phyloP scores from a whole-genome alignment of 2,113 vertebrate species.

The Limnothrissa miodon region DNA sequence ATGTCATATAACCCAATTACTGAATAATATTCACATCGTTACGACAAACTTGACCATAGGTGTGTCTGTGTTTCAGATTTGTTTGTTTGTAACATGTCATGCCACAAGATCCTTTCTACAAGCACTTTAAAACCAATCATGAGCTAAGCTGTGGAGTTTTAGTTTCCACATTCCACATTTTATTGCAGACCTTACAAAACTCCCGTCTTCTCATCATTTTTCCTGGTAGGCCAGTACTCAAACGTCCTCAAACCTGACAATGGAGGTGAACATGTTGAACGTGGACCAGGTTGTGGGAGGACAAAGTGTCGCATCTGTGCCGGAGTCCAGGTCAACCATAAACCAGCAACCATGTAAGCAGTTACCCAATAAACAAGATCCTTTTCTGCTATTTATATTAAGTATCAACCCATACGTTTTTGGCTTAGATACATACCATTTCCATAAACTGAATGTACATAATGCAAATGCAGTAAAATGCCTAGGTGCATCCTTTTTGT shows the following conservation, averaged over 20 bases:
- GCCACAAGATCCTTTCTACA: background rate
- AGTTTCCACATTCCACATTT: background rate
- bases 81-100: background rate
- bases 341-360: conserved; percentile 15
- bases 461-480: too few species aligned
- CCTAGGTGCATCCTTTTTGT: too few species aligned
- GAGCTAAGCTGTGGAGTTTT: background rate
- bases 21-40: background rate
- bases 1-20: background rate
- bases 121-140: background rate
- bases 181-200: background rate
- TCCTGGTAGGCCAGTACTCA: background rate
- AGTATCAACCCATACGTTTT: too few species aligned
- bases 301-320: background rate
- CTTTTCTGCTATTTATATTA: background rate
- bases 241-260: background rate
- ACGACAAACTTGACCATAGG: background rate
- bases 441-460: too few species aligned
- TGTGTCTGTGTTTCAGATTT: background rate
- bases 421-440: too few species aligned
- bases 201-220: background rate
- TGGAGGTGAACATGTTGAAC: conserved; percentile 15
- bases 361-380: background rate
- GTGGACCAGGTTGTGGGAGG: conserved; percentile 16
- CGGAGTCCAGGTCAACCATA: background rate